A percentile compares a stretch with the other conserved stretches of the same genome.
Evolutionary conservation across 2,113 vertebrate species (phyloP).

Genomic region (Pteronura brasiliensis): DNA sequence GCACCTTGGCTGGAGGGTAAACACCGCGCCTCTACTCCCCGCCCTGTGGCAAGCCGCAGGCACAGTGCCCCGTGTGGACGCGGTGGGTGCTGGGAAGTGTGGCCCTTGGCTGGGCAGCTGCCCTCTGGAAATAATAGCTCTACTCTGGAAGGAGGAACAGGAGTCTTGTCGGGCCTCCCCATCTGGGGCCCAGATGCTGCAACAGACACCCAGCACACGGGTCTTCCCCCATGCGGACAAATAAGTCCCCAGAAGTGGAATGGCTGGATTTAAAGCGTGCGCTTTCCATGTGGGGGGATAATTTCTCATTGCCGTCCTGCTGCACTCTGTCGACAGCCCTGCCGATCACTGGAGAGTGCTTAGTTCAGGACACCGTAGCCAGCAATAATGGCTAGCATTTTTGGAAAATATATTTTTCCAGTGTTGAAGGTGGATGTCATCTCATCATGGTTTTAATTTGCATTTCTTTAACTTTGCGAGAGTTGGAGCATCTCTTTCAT

Average conservation of each 20-base stretch:
- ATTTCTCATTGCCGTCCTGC: background rate
- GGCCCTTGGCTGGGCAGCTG: background rate
- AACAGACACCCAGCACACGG: background rate
- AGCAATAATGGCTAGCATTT: background rate
- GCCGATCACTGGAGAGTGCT: background rate
- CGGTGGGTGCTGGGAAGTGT: background rate
- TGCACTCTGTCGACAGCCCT: background rate
- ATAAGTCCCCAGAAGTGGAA: background rate
- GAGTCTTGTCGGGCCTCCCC: background rate
- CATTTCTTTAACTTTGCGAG: slow-evolving; percentile 9
- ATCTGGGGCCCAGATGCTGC: background rate
- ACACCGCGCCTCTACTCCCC: background rate
- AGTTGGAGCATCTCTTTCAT: background rate
- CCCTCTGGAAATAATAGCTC: background rate
- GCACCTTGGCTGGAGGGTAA: background rate
- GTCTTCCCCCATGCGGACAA: background rate
- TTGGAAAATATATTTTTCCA: background rate
- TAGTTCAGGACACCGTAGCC: background rate
- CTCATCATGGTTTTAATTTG: background rate
- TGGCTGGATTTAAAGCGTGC: background rate
- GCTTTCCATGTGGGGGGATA: background rate
- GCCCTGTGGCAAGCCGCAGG: background rate
- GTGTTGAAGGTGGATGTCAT: background rate
- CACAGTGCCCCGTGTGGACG: fast-evolving
- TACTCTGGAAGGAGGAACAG: background rate